Evolutionary conservation across 1,140 invertebrate species (phyloP), one percentile per base, ranked within the genome.

Genomic region (Hylaeus anthracinus): DNA sequence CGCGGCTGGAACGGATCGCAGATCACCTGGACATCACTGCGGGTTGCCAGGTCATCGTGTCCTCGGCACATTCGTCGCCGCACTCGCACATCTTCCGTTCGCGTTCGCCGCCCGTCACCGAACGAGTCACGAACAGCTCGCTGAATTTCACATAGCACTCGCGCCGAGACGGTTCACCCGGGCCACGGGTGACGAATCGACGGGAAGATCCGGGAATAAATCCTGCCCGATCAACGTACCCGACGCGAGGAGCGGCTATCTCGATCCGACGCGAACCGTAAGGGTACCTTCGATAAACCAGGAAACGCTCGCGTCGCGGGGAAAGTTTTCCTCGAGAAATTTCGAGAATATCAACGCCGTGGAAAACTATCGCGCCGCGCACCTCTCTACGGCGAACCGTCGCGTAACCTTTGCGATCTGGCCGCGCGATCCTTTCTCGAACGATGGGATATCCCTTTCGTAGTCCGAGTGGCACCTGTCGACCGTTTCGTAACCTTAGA

Each of bases 21-120:
- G 64, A 72, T 82, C 79, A 67, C 64, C 64, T 51, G 45, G 63
- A 69, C 58, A 45, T 65, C 55, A 61, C 26, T 48, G 43, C 56
- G 37, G 10, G 41, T 63, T 67, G 79, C 58, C 72, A 45, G 63
- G 61, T 75, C 67, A 85, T 82, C 76, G 79, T 85, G 73, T 87
- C 88, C 84, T 88, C 85, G 72, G 86, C 74, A 74, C 91, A 90
- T 82, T 92, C 88, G 66, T 89, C 89, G 83, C 85, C 86, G 80
- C 92, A 92, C 90, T 92, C 91, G 87, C 91, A 89, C 92, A 93
- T 93, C 79, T 90, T 91, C 77, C 70, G 55, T 43, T 67, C 71
- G 60, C 63, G 53, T 39, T 6, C 56, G 48, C 75, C 55, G 5
- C 60, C 39, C 4, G 63, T n/a, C 56, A 70, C 64, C 15, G 37